phyloP scores from a whole-genome alignment of 2,113 vertebrate genomes.

The Gymnorhina tibicen region DNA sequence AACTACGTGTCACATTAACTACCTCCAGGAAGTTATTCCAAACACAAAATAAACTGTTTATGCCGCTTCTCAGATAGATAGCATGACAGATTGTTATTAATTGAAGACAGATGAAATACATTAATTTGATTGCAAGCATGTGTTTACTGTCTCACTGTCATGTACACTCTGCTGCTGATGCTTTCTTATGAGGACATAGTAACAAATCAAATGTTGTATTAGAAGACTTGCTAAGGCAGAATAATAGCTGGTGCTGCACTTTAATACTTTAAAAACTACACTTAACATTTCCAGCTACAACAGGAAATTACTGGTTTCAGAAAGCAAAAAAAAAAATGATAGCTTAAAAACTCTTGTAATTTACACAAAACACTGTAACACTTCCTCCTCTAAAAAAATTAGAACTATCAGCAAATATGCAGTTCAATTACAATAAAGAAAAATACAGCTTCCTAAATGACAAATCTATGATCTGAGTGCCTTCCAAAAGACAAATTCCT shows the following conservation, averaged over 20 bases:
- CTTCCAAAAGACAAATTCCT: background rate
- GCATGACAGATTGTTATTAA: conserved; percentile 90
- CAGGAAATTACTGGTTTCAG: conserved; percentile 9
- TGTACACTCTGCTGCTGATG: conserved; percentile 69
- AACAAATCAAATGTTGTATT: conserved; percentile 68
- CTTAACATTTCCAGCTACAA: conserved; percentile 38
- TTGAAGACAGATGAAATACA: conserved; percentile 89
- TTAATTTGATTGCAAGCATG: conserved; percentile 86
- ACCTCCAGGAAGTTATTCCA: conserved; percentile 95
- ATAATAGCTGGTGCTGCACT: conserved; percentile 46
- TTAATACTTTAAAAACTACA: background rate
- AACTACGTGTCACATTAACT: conserved; percentile 93
- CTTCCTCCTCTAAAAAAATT: background rate
- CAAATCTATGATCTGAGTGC: background rate
- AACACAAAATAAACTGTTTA: conserved; percentile 99
- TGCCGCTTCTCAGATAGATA: conserved; percentile 88
- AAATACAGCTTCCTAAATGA: background rate
- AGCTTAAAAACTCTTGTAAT: background rate
- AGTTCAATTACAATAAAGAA: background rate
- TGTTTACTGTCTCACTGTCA: conserved; percentile 90
- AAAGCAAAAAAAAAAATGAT: background rate
- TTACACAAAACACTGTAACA: background rate
- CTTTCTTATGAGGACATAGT: conserved; percentile 63
- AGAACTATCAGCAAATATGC: background rate
- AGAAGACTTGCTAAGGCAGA: conserved; percentile 56